phyloP scores from a whole-genome alignment of 2,113 vertebrate species.

The Picathartes gymnocephalus region DNA sequence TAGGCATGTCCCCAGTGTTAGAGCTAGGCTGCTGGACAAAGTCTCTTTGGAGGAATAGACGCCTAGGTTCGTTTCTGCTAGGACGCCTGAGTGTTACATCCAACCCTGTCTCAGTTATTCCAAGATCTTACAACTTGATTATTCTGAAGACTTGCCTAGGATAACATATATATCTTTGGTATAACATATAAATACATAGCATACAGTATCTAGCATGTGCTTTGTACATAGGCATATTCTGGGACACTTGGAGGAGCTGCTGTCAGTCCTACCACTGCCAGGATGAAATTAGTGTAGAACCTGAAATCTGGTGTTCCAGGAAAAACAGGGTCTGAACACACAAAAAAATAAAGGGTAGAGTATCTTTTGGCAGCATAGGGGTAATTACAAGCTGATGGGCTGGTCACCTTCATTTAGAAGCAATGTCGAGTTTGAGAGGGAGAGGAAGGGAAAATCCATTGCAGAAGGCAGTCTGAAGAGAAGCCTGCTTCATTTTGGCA shows the following conservation, averaged over 20 bases:
- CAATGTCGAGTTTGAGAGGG: neutral
- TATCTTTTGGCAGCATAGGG: neutral
- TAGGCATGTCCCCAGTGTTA: neutral
- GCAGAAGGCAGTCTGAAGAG: neutral
- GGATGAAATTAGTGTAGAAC: neutral
- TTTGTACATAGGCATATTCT: neutral
- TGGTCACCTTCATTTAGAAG: neutral
- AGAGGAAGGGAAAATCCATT: neutral
- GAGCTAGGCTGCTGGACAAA: neutral
- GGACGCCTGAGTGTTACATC: neutral
- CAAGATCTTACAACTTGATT: neutral
- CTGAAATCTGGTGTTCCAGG: neutral
- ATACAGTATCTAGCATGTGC: neutral
- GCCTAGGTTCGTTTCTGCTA: neutral
- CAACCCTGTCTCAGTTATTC: neutral
- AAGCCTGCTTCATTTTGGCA: neutral
- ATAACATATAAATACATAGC: neutral
- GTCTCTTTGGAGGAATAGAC: neutral
- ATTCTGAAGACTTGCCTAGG: neutral
- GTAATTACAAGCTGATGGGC: neutral
- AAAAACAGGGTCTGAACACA: neutral
- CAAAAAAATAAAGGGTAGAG: neutral
- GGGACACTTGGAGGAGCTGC: neutral
- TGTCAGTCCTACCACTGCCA: neutral
- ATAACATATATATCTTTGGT: neutral